These are phyloP conservation scores for Anabas testudineus DNA, from an alignment of 2,797 vertebrate genomes.

Conservation along the genomic window DNA sequence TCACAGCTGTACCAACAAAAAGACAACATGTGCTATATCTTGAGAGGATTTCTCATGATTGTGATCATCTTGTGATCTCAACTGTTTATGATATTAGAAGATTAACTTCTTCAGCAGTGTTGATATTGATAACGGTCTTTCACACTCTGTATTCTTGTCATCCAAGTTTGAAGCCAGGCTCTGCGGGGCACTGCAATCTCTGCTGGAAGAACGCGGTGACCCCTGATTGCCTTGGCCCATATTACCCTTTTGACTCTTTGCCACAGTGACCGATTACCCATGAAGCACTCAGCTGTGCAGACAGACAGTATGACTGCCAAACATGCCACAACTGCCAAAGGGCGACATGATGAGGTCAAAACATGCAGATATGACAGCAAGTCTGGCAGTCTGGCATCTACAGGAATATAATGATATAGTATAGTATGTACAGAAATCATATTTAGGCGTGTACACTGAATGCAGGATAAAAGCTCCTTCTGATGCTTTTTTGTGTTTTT, in stretches of 20 bases:
- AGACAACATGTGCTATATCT: neutral
- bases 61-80: no score
- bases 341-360: slow-evolving; percentile 50
- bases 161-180: neutral
- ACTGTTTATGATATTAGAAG: neutral
- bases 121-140: neutral
- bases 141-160: neutral
- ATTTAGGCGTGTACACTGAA: no score
- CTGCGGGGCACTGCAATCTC: slow-evolving; percentile 15
- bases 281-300: slow-evolving; percentile 53
- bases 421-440: no score
- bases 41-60: no score
- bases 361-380: slow-evolving; percentile 21
- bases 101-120: neutral
- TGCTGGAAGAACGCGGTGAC: slow-evolving; percentile 38
- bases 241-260: slow-evolving; percentile 62
- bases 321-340: slow-evolving; percentile 50
- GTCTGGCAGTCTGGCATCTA: slow-evolving; percentile 19
- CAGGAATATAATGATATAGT: slow-evolving; percentile 18
- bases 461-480: no score
- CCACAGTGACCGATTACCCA: slow-evolving; percentile 66
- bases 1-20: neutral
- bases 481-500: no score
- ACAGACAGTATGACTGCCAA: slow-evolving; percentile 54
- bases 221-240: slow-evolving; percentile 55